These are phyloP conservation scores for Mionectes macconnelli DNA, from an alignment of 2,113 vertebrate genomes.

Conservation along the genomic window DNA sequence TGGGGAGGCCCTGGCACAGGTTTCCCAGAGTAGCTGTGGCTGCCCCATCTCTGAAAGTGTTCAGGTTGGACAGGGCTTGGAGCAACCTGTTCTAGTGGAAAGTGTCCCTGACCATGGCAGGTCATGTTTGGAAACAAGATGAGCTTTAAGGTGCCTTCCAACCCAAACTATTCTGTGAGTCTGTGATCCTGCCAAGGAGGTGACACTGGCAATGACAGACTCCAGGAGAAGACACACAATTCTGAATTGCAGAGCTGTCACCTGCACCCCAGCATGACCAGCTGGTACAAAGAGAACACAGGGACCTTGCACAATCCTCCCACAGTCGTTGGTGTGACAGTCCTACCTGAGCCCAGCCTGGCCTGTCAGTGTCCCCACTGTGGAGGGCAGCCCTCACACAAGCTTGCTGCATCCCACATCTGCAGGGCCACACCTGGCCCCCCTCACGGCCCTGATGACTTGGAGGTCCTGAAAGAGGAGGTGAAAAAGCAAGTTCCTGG, in stretches of 20 bases:
- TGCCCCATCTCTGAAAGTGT: background rate
- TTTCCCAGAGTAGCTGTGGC: background rate
- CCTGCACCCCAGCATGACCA: background rate
- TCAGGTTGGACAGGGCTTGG: fast-evolving
- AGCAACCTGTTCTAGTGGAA: fast-evolving
- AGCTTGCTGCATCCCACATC: background rate
- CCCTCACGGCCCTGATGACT: background rate
- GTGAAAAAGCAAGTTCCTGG: background rate
- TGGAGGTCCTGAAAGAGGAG: background rate
- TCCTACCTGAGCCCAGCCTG: background rate
- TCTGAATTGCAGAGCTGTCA: background rate
- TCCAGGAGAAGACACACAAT: background rate
- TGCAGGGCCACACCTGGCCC: fast-evolving
- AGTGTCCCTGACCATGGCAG: background rate
- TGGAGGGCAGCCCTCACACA: fast-evolving
- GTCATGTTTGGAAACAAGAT: background rate
- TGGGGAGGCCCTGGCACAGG: background rate
- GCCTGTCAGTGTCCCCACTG: fast-evolving
- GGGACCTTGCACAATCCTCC: background rate
- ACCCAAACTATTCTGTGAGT: background rate
- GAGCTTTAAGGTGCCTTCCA: background rate
- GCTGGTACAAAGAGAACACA: background rate
- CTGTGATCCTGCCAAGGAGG: background rate
- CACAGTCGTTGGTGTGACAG: background rate
- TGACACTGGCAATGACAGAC: background rate